A percentile compares a stretch with the other conserved stretches of the same genome.
Evolutionary conservation across 2,888 invertebrate genomes (phyloP).

Genomic region (Bedellia somnulentella): DNA sequence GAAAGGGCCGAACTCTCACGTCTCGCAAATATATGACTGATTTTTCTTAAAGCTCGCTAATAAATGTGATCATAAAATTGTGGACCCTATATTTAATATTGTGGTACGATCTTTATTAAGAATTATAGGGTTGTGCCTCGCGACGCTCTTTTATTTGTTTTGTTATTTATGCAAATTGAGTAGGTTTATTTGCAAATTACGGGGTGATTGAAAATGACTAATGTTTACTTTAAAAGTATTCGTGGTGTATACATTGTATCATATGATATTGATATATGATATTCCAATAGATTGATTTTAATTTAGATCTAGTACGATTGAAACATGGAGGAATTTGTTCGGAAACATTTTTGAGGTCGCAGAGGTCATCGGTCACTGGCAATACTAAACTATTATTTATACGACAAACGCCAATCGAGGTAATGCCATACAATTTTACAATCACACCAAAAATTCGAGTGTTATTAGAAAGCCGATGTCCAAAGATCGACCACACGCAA

Average conservation of each 20-base stretch:
- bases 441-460: constrained; percentile 37
- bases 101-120: constrained; percentile 26
- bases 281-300: no score
- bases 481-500: constrained; percentile 50
- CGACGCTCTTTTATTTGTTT: no score
- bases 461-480: constrained; percentile 29
- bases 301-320: no score
- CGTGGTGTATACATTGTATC: no score
- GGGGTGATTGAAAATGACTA: no score
- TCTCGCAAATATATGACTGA: constrained; percentile 45
- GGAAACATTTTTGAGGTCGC: no score
- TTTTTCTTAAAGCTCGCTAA: constrained; percentile 39
- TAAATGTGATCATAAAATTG: constrained; percentile 42
- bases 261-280: no score
- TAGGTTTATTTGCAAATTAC: no score
- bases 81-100: constrained; percentile 28
- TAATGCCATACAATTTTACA: constrained; percentile 2
- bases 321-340: no score
- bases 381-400: constrained; percentile 1
- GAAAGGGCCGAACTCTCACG: constrained; percentile 39
- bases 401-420: constrained; percentile 2
- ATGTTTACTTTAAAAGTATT: no score
- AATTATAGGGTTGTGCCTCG: constrained; percentile 20
- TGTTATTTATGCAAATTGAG: no score
- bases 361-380: no score